A percentile compares a stretch with the other conserved stretches of the same genome.
These are phyloP conservation scores for Stichodactyla helianthus DNA, from an alignment of 64 coral and sea anemone species.

Conservation along the genomic window DNA sequence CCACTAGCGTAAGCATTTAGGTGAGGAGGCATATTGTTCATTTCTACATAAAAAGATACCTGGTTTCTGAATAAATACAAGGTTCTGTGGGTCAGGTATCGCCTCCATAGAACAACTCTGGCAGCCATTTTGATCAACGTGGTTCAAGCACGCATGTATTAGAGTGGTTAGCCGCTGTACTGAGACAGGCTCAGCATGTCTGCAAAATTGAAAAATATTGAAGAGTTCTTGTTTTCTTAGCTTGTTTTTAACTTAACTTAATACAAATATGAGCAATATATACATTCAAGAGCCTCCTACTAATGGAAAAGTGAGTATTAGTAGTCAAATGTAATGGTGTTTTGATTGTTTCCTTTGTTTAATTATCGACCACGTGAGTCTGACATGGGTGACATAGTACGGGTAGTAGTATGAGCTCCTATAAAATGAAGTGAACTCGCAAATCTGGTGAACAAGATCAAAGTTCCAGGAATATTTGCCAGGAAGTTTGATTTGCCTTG, in stretches of 20 bases:
- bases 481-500: too few relatives aligned
- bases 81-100: not conserved
- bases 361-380: not conserved
- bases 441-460: too few relatives aligned
- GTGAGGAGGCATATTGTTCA: not conserved
- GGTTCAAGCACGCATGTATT: not conserved
- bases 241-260: not conserved
- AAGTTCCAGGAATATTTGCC: too few relatives aligned
- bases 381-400: too few relatives aligned
- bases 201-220: not conserved
- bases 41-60: not conserved
- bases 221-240: not conserved
- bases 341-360: not conserved
- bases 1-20: not conserved
- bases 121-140: slow-evolving; percentile 52
- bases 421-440: too few relatives aligned
- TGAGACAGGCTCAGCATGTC: not conserved
- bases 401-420: too few relatives aligned
- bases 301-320: slow-evolving; percentile 78
- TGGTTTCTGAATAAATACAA: not conserved
- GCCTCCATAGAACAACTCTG: not conserved
- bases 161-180: slow-evolving; percentile 13
- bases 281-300: slow-evolving; percentile 98
- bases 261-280: slow-evolving; percentile 80
- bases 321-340: not conserved